Evolutionary conservation across 30 jellyfish, hydroid and myxozoan genomes (phyloP), one percentile per base, ranked within the genome.

Genomic region (Nemopilema nomurai): DNA sequence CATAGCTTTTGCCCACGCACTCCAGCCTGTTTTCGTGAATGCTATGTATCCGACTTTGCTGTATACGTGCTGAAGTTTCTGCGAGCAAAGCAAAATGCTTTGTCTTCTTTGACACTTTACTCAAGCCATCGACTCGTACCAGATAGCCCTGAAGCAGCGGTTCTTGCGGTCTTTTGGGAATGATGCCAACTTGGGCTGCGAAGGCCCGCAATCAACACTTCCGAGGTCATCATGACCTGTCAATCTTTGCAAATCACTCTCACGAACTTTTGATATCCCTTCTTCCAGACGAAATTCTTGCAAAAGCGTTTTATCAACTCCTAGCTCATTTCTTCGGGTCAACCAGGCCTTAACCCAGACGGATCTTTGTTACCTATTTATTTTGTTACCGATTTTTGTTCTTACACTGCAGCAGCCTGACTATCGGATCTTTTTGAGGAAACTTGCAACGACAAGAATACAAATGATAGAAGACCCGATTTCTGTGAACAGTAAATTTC

Each of bases 101-200:
- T 41, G 57, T 41, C 57, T 13, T 41, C 57, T 41, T 41, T 41
- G 57, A 41, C 6, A 41, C 57, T 41, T 3, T 41, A 41, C 57
- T 41, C 57, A 64, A 20, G 74, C 8, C 28, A 18, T 20, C 30
- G 28, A 20, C 18, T 3, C 18, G 28, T 64, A 64, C 74, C 18
- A 64, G 74, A 64, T 21, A 64, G 74, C 74, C 18, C 74, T 64
- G 74, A 64, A 64, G 74, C 74, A 64, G 74, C 18, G 74, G 74
- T 64, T 64, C 74, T 64, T 64, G 74, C 74, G 18, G 74, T 19
- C 74, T 64, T 64, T 64, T 3, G 74, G 74, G 74, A 64, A 64
- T 64, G 74, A 64, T 64, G 74, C 74, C 18, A 64, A 64, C 74
- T 64, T 64, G 74, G 74, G 74, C 74, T 64, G 74, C 18, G 74